phyloP scores from a whole-genome alignment of 2,888 invertebrate genomes.

The Andrena flavipes region DNA sequence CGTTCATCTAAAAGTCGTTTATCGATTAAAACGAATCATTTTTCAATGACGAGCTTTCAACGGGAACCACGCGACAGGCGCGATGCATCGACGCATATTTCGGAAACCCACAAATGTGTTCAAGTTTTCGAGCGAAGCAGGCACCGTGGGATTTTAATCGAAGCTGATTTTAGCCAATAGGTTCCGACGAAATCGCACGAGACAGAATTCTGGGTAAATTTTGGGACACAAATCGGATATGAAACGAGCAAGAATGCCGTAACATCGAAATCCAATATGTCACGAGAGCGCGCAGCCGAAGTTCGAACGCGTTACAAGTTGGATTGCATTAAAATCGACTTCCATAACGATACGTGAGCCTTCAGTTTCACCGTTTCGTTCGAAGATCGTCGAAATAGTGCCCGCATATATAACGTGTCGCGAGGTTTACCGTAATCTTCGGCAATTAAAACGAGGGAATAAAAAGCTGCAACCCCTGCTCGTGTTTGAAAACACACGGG shows the following conservation, averaged over 20 bases:
- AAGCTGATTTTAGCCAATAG: conserved; percentile 9
- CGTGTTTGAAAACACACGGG: conserved; percentile 22
- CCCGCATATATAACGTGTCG: not conserved
- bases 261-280: not conserved
- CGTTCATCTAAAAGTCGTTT: conserved; percentile 1
- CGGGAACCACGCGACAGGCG: not conserved
- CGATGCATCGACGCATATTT: not conserved
- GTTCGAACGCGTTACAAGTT: conserved; percentile 1
- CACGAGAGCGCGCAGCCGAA: not conserved
- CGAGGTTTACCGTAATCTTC: not conserved
- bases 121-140: not conserved
- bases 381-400: not conserved
- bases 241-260: not conserved
- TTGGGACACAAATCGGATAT: not conserved
- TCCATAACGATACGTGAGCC: not conserved
- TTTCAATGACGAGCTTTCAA: not conserved
- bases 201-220: not conserved
- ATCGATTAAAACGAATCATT: conserved; percentile 22
- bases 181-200: conserved; percentile 6
- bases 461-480: not conserved
- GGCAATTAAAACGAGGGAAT: conserved; percentile 9
- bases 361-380: not conserved
- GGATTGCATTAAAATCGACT: not conserved
- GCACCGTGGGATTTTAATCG: conserved; percentile 7
- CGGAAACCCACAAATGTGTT: not conserved